Evolutionary conservation across 2,888 invertebrate genomes (phyloP).

Genomic region (Dicyrtomina minuta): DNA sequence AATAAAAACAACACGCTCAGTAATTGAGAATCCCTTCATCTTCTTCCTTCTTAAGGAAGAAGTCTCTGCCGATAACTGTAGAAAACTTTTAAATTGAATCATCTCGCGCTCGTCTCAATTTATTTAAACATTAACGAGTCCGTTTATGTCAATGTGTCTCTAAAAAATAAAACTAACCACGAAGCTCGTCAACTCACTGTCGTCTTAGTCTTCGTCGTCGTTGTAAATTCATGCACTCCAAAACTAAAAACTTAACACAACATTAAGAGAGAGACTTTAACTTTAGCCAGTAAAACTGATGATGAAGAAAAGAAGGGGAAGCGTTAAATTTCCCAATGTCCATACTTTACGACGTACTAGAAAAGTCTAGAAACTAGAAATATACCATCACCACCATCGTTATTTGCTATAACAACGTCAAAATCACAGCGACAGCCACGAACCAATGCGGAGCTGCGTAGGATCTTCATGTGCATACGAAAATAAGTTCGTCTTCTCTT

Average conservation of each 20-base stretch:
- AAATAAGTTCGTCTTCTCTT: no score
- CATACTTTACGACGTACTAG: slow-evolving; percentile 24
- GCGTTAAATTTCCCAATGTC: slow-evolving; percentile 28
- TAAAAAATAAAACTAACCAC: slow-evolving; percentile 15
- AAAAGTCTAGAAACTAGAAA: background rate
- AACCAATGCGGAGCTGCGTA: no score
- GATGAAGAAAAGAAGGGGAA: slow-evolving; percentile 3
- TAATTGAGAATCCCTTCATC: slow-evolving; percentile 25
- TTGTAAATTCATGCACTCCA: slow-evolving; percentile 2
- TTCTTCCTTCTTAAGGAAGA: background rate
- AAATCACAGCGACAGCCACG: slow-evolving; percentile 14
- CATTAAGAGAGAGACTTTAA: slow-evolving; percentile 21
- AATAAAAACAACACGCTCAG: slow-evolving; percentile 33
- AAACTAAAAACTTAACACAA: slow-evolving; percentile 30
- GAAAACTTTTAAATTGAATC: slow-evolving; percentile 31
- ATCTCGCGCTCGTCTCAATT: slow-evolving; percentile 28
- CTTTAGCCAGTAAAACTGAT: background rate
- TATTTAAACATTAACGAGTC: slow-evolving; percentile 31
- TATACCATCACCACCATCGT: no score
- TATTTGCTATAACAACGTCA: slow-evolving; percentile 13
- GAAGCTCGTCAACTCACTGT: background rate
- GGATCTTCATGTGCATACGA: background rate
- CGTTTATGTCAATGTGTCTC: slow-evolving; percentile 24
- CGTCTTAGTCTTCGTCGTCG: no score
- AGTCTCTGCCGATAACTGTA: background rate